Evolutionary conservation across 1,140 invertebrate species (phyloP).

Genomic region (Brachionus koreanus): DNA sequence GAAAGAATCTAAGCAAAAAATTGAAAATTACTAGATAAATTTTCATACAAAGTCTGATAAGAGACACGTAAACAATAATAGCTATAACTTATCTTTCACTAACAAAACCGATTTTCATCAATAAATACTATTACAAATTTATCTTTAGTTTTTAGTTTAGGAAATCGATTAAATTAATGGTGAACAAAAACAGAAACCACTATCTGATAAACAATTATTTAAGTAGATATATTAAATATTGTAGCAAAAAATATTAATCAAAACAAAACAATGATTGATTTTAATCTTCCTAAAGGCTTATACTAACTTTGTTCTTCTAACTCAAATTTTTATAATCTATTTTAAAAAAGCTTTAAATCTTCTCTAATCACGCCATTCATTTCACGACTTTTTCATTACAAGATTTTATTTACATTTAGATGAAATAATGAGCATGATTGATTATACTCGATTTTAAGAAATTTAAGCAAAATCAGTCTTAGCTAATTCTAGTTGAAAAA

Average conservation of each 20-base stretch:
- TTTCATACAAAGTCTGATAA: background rate
- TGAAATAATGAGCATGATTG: background rate
- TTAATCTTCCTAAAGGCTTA: background rate
- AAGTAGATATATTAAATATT: background rate
- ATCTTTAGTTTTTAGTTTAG: background rate
- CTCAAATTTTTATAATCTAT: background rate
- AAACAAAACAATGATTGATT: background rate
- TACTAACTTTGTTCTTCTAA: background rate
- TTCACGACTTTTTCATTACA: background rate
- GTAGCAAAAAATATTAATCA: background rate
- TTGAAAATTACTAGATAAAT: background rate
- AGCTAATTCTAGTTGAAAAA: background rate
- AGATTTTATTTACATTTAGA: background rate
- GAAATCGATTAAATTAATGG: background rate
- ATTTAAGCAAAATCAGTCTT: background rate
- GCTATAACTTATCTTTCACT: background rate
- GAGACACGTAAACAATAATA: background rate
- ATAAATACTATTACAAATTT: background rate
- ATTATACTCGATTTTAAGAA: background rate
- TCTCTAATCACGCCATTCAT: background rate
- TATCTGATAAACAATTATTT: background rate
- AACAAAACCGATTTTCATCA: background rate
- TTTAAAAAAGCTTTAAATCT: background rate
- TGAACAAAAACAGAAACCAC: background rate
- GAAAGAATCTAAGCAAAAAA: background rate